Evolutionary conservation across 2,888 invertebrate genomes (phyloP).

Genomic region (Sicus ferrugineus): DNA sequence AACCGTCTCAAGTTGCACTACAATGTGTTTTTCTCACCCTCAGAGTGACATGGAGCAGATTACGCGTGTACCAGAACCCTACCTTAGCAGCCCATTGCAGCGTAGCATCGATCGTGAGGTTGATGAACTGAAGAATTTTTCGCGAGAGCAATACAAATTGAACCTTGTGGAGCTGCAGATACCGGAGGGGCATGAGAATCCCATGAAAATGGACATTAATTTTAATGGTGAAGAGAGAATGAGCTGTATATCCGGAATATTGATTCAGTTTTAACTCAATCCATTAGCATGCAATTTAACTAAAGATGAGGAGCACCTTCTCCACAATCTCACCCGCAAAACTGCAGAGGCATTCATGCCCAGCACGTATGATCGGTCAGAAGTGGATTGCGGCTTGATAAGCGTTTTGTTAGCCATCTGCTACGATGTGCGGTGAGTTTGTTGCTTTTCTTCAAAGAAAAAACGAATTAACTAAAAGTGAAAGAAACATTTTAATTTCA

Average conservation of each 20-base stretch:
- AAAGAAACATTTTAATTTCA: too few species aligned
- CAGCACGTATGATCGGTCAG: slow-evolving; percentile 45
- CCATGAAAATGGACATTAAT: slow-evolving; percentile 53
- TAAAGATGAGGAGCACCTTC: slow-evolving; percentile 52
- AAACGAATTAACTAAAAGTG: not conserved
- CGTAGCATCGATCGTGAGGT: slow-evolving; percentile 53
- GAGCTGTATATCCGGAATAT: not conserved
- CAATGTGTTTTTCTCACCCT: slow-evolving; percentile 26
- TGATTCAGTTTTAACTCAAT: not conserved
- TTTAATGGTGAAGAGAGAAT: slow-evolving; percentile 48
- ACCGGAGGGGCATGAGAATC: slow-evolving; percentile 61
- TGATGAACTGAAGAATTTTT: slow-evolving; percentile 58
- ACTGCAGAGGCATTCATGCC: slow-evolving; percentile 41
- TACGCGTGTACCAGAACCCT: slow-evolving; percentile 53
- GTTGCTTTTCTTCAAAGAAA: not conserved
- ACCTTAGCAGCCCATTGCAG: slow-evolving; percentile 52
- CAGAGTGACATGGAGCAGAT: slow-evolving; percentile 46
- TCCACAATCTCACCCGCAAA: slow-evolving; percentile 54
- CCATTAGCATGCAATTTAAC: slow-evolving; percentile 50
- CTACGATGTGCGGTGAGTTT: slow-evolving; percentile 56
- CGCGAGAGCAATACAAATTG: slow-evolving; percentile 59
- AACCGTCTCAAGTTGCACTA: not conserved
- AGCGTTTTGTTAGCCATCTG: slow-evolving; percentile 61
- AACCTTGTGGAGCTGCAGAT: slow-evolving; percentile 60
- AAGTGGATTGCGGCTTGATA: slow-evolving; percentile 58